Percentiles rank a stretch among this genome's conserved stretches.
Conservation (phyloP, 2,888 invertebrate genomes). For the Cremastobaeus sp. region DNA sequence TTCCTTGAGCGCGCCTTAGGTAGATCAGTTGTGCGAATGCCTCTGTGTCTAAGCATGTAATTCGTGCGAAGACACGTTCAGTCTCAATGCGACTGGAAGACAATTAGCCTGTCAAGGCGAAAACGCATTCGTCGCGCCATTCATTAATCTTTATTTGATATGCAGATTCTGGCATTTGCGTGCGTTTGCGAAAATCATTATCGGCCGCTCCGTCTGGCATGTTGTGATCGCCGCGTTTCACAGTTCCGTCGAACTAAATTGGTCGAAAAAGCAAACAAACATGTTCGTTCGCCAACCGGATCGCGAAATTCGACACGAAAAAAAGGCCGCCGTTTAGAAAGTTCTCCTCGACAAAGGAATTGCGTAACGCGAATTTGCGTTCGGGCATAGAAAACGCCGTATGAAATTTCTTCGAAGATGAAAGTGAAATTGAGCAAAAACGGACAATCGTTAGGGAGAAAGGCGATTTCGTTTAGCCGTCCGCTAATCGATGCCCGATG, state of each 20-base stretch:
- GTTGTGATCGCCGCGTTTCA: not conserved
- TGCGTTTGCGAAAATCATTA: constrained; percentile 12
- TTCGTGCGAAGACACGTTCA: constrained; percentile 46
- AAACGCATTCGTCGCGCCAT: constrained; percentile 28
- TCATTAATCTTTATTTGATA: constrained; percentile 48
- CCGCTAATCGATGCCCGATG: too few species aligned
- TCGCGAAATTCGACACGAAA: too few species aligned
- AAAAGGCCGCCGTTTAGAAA: too few species aligned
- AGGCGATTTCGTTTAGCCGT: too few species aligned
- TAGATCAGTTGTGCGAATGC: constrained; percentile 45
- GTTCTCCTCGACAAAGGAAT: not conserved
- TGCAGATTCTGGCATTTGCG: constrained; percentile 38
- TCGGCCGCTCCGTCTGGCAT: not conserved
- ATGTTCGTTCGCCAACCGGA: too few species aligned
- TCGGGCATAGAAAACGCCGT: not conserved
- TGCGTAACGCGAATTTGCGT: not conserved
- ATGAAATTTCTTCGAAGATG: constrained; percentile 22
- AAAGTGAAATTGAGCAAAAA: constrained; percentile 17
- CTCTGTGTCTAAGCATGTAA: constrained; percentile 36
- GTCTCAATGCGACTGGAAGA: constrained; percentile 49
- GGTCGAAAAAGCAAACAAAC: too few species aligned
- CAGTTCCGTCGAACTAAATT: too few species aligned
- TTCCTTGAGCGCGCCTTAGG: constrained; percentile 55
- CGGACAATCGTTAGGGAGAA: constrained; percentile 15
- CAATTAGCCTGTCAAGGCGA: constrained; percentile 53